Evolutionary conservation across 2,797 vertebrate genomes (phyloP).

Genomic region (Diglossa cyanea): DNA sequence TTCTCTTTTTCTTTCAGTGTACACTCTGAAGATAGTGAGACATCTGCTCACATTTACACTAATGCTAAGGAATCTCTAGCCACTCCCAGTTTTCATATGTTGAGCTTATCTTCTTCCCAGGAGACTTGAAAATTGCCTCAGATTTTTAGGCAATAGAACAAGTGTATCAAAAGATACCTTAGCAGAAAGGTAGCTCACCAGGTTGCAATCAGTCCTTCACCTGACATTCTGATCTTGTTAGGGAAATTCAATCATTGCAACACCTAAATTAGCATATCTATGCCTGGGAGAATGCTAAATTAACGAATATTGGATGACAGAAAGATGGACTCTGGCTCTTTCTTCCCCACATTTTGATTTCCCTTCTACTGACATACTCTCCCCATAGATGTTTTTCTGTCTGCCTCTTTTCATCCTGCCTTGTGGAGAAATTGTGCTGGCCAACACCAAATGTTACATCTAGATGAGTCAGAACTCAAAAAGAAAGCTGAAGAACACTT

Average conservation of each 20-base stretch:
- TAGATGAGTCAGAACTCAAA: background rate
- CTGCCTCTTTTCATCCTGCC: background rate
- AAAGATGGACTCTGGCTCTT: background rate
- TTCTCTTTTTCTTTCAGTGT: background rate
- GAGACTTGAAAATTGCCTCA: background rate
- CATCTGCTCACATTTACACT: background rate
- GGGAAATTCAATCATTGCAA: background rate
- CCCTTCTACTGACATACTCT: background rate
- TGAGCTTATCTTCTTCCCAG: background rate
- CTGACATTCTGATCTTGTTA: background rate
- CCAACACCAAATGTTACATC: background rate
- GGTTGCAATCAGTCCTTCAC: background rate
- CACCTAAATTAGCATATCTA: background rate
- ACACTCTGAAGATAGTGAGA: background rate
- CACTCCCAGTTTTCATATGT: background rate
- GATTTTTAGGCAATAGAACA: background rate
- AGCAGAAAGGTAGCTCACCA: background rate
- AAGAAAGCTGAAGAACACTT: background rate
- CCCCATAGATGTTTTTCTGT: background rate
- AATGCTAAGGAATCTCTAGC: background rate
- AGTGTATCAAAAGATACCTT: background rate
- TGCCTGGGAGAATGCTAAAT: background rate
- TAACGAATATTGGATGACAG: background rate
- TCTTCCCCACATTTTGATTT: background rate
- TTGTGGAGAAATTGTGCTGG: background rate